A percentile compares a stretch with the other conserved stretches of the same genome.
phyloP scores from a whole-genome alignment of 1,140 invertebrate species.

The Drosophila pandora region DNA sequence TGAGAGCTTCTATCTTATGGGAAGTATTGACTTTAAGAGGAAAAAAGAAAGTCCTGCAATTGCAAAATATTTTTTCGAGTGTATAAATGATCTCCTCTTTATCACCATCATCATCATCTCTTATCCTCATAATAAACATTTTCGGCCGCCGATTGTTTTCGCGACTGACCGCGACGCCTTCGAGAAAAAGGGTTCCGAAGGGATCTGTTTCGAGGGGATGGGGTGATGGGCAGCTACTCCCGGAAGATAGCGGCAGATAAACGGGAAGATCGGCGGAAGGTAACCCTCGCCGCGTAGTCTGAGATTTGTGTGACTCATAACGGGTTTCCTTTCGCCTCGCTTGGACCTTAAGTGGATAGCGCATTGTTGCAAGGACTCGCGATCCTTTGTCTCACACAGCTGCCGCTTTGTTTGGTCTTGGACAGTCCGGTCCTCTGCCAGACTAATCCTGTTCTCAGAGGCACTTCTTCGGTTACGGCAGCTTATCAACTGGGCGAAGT shows the following conservation, averaged over 20 bases:
- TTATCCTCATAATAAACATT: constrained; percentile 71
- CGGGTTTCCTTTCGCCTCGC: constrained; percentile 71
- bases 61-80: constrained; percentile 4
- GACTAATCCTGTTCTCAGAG: constrained; percentile 70
- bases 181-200: constrained; percentile 47
- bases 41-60: no score
- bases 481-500: constrained; percentile 49
- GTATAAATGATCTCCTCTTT: constrained; percentile 2
- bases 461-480: constrained; percentile 68
- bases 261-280: constrained; percentile 15
- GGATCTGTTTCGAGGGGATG: constrained; percentile 4
- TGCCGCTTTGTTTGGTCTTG: constrained; percentile 72
- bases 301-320: constrained; percentile 82
- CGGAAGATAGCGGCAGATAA: constrained; percentile 27
- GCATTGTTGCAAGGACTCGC: constrained; percentile 61
- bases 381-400: constrained; percentile 71
- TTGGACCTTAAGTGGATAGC: constrained; percentile 78
- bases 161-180: constrained; percentile 70
- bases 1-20: no score
- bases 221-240: constrained; percentile 5
- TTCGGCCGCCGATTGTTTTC: constrained; percentile 73
- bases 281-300: constrained; percentile 41
- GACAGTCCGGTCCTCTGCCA: constrained; percentile 56
- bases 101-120: constrained; percentile 27
- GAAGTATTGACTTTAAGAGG: no score